Evolutionary conservation across 2,797 vertebrate species (phyloP), one percentile per base, ranked within the genome.

Genomic region (Rhyacichthys aspro): DNA sequence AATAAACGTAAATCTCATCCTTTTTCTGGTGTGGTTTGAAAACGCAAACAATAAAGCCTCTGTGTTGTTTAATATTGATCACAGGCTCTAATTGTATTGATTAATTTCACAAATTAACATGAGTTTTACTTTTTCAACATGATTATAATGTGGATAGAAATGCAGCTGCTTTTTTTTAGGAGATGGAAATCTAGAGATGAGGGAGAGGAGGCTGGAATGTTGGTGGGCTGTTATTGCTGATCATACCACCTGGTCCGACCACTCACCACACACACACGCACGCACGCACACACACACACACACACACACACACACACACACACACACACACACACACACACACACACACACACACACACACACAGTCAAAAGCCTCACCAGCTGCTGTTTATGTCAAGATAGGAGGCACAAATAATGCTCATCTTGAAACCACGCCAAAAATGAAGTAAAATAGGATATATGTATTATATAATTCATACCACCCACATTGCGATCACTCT

Each of bases 231-330:
- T 75, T 77, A 46, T 72, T 78, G 74, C 71, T 80, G 79, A 78
- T 82, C 63, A 63, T 38, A 75, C 81, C 90, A 91, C 86, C 89
- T 91, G 88, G 84, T 86, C 78, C 73, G 70, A 88, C 71, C 73
- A 78, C 77, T 82, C 81, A 80, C 43, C 45, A 47, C 45, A 18
- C 23, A 28, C 23, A 28, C 23, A 28, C 11, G 11, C 12, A 16
- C 23, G 9, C 9, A 50, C 48, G 36, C 48, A 36, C 48, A 17
- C 32, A 47, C 28, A 33, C 28, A 8, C 46, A 16, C 32, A 16
- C 46, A 16, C 46, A n/a, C 19, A 32, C 11, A 32, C 49, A 61
- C 55, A 73, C 50, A 69, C 47, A 67, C 58, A 69, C 75, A 63
- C 47, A 65, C 57, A 56, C 59, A 33, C 17, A 55, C 39, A 47